These are phyloP conservation scores for Dolomedes plantarius DNA, from an alignment of 2,888 invertebrate genomes.

Conservation along the genomic window DNA sequence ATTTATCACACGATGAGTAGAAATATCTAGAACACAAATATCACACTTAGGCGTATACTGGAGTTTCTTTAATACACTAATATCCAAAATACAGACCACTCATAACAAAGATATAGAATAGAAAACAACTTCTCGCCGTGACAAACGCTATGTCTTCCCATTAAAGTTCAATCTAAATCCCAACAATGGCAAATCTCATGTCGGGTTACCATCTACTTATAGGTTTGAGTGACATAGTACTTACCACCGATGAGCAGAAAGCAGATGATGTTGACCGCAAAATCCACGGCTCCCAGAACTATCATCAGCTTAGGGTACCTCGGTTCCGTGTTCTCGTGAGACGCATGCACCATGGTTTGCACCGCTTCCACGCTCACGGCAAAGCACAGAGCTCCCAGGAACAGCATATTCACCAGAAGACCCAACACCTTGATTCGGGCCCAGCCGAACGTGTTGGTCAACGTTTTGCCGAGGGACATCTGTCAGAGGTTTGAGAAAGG, in stretches of 20 bases:
- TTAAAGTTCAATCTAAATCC: too few species aligned
- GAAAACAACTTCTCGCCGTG: too few species aligned
- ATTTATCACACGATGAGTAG: too few species aligned
- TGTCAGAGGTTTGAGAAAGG: conserved; percentile 74
- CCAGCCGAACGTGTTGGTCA: conserved; percentile 95
- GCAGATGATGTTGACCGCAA: conserved; percentile 86
- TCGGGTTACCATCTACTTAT: too few species aligned
- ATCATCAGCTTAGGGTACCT: conserved; percentile 86
- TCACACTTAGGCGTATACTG: too few species aligned
- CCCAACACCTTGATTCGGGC: conserved; percentile 91
- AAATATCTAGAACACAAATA: too few species aligned
- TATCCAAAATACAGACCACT: too few species aligned
- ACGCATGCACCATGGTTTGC: conserved; percentile 78
- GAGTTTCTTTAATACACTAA: too few species aligned
- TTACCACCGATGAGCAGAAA: conserved; percentile 87
- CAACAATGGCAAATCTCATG: too few species aligned
- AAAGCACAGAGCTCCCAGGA: conserved; percentile 88
- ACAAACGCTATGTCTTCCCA: too few species aligned
- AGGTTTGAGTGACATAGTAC: too few species aligned
- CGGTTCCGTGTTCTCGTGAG: conserved; percentile 80
- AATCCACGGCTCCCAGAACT: conserved; percentile 83
- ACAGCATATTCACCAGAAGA: conserved; percentile 82
- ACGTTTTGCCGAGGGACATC: conserved; percentile 81
- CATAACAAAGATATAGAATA: too few species aligned
- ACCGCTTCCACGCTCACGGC: conserved; percentile 88